phyloP scores from a whole-genome alignment of 2,797 vertebrate genomes.

The Chiropotes sagulatus region DNA sequence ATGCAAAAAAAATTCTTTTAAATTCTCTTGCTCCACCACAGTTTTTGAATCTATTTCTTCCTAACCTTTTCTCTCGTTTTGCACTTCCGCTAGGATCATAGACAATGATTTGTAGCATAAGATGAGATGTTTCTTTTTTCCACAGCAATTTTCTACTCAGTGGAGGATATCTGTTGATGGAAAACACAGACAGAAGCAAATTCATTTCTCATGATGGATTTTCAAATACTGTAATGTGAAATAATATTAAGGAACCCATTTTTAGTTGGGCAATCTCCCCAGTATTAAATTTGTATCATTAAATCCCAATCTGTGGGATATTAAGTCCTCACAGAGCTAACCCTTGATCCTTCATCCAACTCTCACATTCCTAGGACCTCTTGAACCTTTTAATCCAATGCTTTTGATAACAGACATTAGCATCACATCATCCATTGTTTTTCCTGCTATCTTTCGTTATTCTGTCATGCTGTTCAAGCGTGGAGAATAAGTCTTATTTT shows the following conservation, averaged over 20 bases:
- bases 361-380: background rate
- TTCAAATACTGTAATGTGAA: constrained; percentile 19
- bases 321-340: constrained; percentile 1
- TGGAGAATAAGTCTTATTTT: background rate
- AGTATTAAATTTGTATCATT: background rate
- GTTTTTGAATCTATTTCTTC: background rate
- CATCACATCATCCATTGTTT: background rate
- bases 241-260: background rate
- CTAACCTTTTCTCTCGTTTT: background rate
- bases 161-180: background rate
- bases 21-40: background rate
- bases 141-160: background rate
- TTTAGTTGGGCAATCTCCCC: background rate
- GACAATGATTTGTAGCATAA: background rate
- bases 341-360: background rate
- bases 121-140: background rate
- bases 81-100: background rate
- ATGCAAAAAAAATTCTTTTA: background rate
- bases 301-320: background rate
- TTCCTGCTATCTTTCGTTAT: background rate
- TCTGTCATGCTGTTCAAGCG: background rate
- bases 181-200: background rate
- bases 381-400: background rate
- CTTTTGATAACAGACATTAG: background rate
- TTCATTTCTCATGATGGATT: background rate